Base-by-base conservation (phyloP, 2,888 invertebrate genomes). In the Nymphalis polychloros region DNA sequence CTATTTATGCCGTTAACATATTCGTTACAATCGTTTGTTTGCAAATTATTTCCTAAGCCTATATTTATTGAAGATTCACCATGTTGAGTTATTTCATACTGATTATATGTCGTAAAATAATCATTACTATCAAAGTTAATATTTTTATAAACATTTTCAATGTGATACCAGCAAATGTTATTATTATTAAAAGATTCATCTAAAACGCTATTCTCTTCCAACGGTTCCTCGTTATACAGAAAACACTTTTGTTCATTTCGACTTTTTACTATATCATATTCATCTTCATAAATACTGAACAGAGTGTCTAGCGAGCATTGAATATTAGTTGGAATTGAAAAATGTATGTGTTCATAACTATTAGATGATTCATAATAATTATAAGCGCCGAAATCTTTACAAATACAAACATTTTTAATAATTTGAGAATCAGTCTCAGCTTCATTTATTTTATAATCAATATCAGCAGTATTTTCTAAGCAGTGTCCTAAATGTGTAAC, bases 311-410 rank as follows among this genome's bases (percentile, higher is more conserved):
- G 72, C 53, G 81, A 77, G 73, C 79, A 79, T 71, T 77, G 70
- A 62, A 71, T 66, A 71, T 64, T 72, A 49, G 75, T 73, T 66
- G 78, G 77, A n/a, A 80, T 72, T 76, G 78, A 81, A 78, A 85
- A 91, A 79, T 92, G 90, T 69, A 90, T 79, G 76, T 90, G 89
- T 72, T 86, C 84, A 79, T 86, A 86, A 49, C 73, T 67, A 57
- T 74, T 72, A 69, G 80, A 76, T 68, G 66, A 60, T 71, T 84
- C 84, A 78, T 84, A 82, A 75, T 77, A 77, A 67, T 72, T 72
- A 69, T 86, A 77, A 62, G 73, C 78, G 41, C 92, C 92, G 79
- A 87, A 92, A 80, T 92, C 91, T 66, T 76, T 69, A 74, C 91
- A 91, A 64, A 84, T 67, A 79, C 90, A 91, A 78, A 84, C 85